Percentiles rank a stretch among this genome's conserved stretches.
Conservation (phyloP, 2,888 invertebrate genomes). For the Acleris laterana region DNA sequence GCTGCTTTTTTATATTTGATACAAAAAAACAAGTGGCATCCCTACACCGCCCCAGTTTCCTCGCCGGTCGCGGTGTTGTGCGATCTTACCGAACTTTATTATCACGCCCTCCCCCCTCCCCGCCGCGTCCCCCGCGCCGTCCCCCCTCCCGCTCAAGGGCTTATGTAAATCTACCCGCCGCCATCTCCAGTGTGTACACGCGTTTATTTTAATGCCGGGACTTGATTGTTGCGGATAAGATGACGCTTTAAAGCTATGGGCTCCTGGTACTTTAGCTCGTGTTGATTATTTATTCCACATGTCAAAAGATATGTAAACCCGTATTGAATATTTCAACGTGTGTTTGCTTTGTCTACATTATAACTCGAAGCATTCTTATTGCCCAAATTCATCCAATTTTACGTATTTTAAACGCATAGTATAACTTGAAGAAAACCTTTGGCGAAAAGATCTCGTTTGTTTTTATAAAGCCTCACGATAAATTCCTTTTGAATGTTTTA, state of each 20-base stretch:
- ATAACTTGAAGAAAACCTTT: no score
- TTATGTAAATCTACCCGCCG: constrained; percentile 32
- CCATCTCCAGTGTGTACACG: constrained; percentile 26
- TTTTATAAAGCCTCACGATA: no score
- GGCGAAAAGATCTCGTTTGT: no score
- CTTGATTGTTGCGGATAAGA: constrained; percentile 8
- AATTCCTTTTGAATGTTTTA: no score
- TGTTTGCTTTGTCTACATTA: no score
- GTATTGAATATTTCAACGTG: no score
- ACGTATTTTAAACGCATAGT: no score
- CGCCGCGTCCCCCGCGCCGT: background rate
- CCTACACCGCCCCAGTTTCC: constrained; percentile 27
- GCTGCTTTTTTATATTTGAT: background rate
- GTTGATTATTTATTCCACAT: no score
- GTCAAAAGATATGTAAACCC: no score
- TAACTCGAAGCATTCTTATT: no score
- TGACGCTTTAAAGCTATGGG: background rate
- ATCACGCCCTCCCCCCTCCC: constrained; percentile 16
- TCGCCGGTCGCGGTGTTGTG: constrained; percentile 32
- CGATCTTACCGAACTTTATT: constrained; percentile 37
- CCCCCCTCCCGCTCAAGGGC: constrained; percentile 25
- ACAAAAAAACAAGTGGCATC: background rate
- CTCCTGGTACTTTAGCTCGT: background rate
- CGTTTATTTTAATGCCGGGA: constrained; percentile 30
- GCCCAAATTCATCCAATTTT: no score